Evolutionary conservation across 2,797 vertebrate genomes (phyloP).

Genomic region (Denticeps clupeoides): DNA sequence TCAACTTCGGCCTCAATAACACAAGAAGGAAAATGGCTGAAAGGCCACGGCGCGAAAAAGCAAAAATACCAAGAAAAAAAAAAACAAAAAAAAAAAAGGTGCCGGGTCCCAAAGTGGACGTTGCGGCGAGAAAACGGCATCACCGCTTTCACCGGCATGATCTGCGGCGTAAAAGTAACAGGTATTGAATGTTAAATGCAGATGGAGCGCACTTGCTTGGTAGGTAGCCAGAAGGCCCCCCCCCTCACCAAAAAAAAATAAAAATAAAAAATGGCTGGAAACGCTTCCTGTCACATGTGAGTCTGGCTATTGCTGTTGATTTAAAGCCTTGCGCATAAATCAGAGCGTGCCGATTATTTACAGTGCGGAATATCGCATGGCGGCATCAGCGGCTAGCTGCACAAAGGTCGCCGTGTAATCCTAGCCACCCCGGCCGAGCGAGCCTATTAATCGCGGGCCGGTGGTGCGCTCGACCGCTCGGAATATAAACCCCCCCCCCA

Average conservation of each 20-base stretch:
- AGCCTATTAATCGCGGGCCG: constrained; percentile 73
- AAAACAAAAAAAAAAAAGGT: too few relatives aligned
- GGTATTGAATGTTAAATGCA: too few relatives aligned
- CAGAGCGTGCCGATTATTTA: constrained; percentile 48
- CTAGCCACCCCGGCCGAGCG: constrained; percentile 71
- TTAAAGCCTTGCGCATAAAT: constrained; percentile 39
- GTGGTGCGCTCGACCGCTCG: constrained; percentile 34
- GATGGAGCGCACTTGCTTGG: too few relatives aligned
- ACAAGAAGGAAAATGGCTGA: too few relatives aligned
- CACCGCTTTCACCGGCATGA: too few relatives aligned
- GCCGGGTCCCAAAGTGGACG: too few relatives aligned
- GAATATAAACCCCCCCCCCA: constrained; percentile 57
- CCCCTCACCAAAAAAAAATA: not conserved
- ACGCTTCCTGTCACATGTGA: constrained; percentile 22
- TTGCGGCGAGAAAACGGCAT: too few relatives aligned
- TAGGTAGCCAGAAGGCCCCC: too few relatives aligned
- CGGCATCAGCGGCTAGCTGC: constrained; percentile 73
- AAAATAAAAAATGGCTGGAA: constrained; percentile 2
- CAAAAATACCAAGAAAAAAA: too few relatives aligned
- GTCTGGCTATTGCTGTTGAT: constrained; percentile 30
- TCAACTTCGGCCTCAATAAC: too few relatives aligned
- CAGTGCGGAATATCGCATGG: constrained; percentile 52
- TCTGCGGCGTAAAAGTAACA: too few relatives aligned
- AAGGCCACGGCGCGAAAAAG: too few relatives aligned
- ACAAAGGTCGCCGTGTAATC: constrained; percentile 80